These are phyloP conservation scores for Hydrotaea cyrtoneurina DNA, from an alignment of 2,888 invertebrate species.

Conservation along the genomic window DNA sequence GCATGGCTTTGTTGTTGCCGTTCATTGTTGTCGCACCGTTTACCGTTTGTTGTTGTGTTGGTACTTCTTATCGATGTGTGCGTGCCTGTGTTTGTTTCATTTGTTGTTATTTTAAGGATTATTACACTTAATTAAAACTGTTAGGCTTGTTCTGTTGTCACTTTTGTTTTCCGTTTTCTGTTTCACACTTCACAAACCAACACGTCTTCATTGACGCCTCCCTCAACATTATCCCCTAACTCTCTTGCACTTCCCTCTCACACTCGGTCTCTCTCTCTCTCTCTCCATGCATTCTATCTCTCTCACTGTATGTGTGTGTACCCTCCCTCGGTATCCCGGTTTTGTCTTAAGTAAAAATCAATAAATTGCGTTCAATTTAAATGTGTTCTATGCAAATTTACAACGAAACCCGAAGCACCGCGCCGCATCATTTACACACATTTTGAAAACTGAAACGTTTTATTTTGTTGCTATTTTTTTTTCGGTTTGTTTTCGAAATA, in stretches of 20 bases:
- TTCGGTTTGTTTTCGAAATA: constrained; percentile 30
- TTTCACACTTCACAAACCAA: constrained; percentile 14
- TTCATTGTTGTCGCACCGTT: constrained; percentile 47
- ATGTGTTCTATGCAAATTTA: constrained; percentile 64
- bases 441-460: constrained; percentile 35
- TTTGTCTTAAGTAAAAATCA: constrained; percentile 58
- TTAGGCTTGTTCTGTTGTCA: constrained; percentile 36
- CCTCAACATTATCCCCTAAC: not conserved
- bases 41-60: constrained; percentile 45
- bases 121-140: constrained; percentile 43
- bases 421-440: constrained; percentile 7
- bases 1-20: constrained; percentile 33
- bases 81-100: not conserved
- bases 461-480: constrained; percentile 30
- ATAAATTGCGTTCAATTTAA: constrained; percentile 68
- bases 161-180: constrained; percentile 36
- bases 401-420: constrained; percentile 41
- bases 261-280: not conserved
- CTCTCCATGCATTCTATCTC: not conserved
- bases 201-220: constrained; percentile 1
- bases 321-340: constrained; percentile 11
- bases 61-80: not conserved
- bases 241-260: not conserved
- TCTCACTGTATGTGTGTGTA: constrained; percentile 1
- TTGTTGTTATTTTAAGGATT: constrained; percentile 38